phyloP scores from a whole-genome alignment of 2,797 vertebrate species.

The Pteronotus mesoamericanus region DNA sequence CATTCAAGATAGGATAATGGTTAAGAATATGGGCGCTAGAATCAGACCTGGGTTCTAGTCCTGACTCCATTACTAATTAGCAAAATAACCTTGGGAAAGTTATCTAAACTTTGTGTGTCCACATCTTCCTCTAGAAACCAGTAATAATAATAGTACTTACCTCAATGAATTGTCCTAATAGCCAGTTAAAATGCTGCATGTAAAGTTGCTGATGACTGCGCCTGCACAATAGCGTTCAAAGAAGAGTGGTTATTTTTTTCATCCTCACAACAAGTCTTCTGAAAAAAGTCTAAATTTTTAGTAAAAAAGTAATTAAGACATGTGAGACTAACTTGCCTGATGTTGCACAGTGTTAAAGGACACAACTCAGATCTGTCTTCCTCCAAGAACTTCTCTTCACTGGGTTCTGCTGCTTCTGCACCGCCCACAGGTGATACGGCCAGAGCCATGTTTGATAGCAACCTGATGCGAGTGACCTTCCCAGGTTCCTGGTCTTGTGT shows the following conservation, averaged over 20 bases:
- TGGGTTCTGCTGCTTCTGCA: background rate
- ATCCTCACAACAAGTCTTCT: background rate
- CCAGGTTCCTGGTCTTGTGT: background rate
- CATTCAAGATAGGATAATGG: background rate
- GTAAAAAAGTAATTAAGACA: background rate
- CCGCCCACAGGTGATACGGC: background rate
- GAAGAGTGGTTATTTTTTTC: background rate
- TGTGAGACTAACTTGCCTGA: background rate
- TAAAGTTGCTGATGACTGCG: background rate
- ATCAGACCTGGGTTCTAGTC: background rate
- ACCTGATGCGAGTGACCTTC: background rate
- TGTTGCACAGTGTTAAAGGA: background rate
- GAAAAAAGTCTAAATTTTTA: background rate
- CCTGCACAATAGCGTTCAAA: background rate
- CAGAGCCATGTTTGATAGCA: background rate
- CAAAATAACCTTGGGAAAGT: background rate
- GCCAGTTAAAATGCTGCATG: background rate
- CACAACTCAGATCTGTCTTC: background rate
- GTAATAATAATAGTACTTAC: background rate
- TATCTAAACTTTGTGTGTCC: background rate
- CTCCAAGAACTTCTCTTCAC: background rate
- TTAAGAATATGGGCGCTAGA: background rate
- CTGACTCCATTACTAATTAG: background rate
- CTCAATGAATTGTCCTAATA: background rate
- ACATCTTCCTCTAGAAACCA: background rate